A percentile compares a stretch with the other conserved stretches of the same genome.
These are phyloP conservation scores for Psittacula cyanocephala DNA, from an alignment of 2,113 vertebrate species.

Conservation along the genomic window DNA sequence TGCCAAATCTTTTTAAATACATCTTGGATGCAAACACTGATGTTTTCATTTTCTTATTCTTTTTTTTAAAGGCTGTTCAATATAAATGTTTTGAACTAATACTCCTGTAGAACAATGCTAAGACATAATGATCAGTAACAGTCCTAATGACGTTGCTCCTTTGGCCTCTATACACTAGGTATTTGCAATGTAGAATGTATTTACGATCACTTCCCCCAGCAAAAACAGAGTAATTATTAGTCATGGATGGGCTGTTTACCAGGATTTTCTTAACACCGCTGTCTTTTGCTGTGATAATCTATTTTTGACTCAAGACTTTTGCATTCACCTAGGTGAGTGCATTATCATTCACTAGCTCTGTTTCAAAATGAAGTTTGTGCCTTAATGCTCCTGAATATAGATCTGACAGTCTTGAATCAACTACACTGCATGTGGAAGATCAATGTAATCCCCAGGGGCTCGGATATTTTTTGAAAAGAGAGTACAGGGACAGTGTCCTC, in stretches of 20 bases:
- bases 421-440: not conserved
- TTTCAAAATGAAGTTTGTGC: not conserved
- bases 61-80: not conserved
- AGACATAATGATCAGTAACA: not conserved
- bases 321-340: not conserved
- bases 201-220: not conserved
- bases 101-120: not conserved
- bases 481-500: not conserved
- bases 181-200: not conserved
- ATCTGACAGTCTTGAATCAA: not conserved
- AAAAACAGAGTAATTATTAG: not conserved
- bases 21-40: not conserved
- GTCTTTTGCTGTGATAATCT: not conserved
- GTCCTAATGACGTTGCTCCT: not conserved
- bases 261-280: not conserved
- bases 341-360: not conserved
- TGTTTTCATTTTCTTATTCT: not conserved
- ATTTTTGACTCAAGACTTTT: not conserved
- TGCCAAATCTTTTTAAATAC: not conserved
- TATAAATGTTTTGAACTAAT: not conserved
- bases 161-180: not conserved
- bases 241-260: not conserved
- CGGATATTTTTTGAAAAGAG: not conserved
- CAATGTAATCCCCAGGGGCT: not conserved
- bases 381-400: not conserved